Evolutionary conservation across 2,113 vertebrate species (phyloP).

Genomic region (Nesogale talazaci): DNA sequence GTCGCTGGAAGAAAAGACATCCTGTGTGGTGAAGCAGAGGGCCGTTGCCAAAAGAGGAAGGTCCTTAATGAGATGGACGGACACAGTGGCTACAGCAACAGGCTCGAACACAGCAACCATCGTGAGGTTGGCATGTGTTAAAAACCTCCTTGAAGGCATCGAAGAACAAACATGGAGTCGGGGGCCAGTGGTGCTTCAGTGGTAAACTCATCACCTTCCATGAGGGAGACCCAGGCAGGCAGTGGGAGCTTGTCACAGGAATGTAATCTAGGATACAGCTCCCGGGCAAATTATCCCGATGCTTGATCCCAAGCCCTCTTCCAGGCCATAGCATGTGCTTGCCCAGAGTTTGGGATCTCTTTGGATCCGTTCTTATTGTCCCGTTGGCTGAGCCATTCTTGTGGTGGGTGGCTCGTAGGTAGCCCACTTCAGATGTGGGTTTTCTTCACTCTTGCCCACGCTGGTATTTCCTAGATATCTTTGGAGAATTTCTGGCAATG

Average conservation of each 20-base stretch:
- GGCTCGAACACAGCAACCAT: too few species aligned
- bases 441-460: not conserved
- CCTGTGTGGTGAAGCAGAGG: too few species aligned
- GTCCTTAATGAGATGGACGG: too few species aligned
- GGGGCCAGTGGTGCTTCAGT: not conserved
- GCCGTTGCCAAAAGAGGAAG: too few species aligned
- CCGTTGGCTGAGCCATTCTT: constrained; percentile 29
- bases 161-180: not conserved
- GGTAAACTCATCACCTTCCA: not conserved
- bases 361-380: constrained; percentile 29
- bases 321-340: not conserved
- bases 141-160: not conserved
- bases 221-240: not conserved
- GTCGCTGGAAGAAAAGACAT: too few species aligned
- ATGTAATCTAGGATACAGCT: not conserved
- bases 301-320: not conserved
- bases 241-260: not conserved
- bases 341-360: constrained; percentile 9
- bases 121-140: not conserved
- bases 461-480: constrained; percentile 9
- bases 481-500: not conserved
- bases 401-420: not conserved
- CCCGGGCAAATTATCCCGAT: constrained; percentile 1
- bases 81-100: too few species aligned
- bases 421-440: not conserved